Percentiles rank a stretch among this genome's conserved stretches.
Evolutionary conservation across 2,888 invertebrate genomes (phyloP).

Genomic region (Torymus tubicola): DNA sequence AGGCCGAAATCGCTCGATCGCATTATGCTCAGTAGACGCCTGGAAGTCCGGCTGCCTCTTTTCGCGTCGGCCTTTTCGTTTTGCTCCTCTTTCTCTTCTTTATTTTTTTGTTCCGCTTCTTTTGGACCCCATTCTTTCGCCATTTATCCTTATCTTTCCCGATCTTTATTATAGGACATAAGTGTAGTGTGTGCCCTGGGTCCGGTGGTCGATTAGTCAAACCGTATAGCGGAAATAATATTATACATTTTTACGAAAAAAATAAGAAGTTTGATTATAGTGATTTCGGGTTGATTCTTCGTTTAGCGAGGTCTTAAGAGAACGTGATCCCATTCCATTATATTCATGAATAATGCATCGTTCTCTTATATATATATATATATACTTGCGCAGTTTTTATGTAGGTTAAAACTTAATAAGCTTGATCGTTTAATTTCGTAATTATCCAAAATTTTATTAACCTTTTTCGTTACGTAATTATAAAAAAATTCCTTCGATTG

Average conservation of each 20-base stretch:
- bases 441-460: background rate
- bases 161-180: slow-evolving; percentile 70
- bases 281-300: slow-evolving; percentile 18
- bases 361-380: too few relatives aligned
- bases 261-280: slow-evolving; percentile 23
- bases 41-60: background rate
- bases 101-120: slow-evolving; percentile 47
- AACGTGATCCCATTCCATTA: slow-evolving; percentile 9
- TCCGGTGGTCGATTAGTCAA: slow-evolving; percentile 67
- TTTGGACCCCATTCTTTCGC: slow-evolving; percentile 60
- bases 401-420: background rate
- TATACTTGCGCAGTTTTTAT: too few relatives aligned
- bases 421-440: slow-evolving; percentile 15
- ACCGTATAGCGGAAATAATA: slow-evolving; percentile 18
- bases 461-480: too few relatives aligned
- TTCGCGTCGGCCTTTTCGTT: slow-evolving; percentile 31
- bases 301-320: background rate
- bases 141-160: slow-evolving; percentile 69
- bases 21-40: slow-evolving; percentile 20
- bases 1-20: slow-evolving; percentile 13
- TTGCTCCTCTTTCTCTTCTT: slow-evolving; percentile 32
- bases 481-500: too few relatives aligned
- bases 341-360: background rate
- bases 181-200: slow-evolving; percentile 65
- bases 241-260: slow-evolving; percentile 22